Conservation (phyloP, 2,113 vertebrate species). For the Morone saxatilis region DNA sequence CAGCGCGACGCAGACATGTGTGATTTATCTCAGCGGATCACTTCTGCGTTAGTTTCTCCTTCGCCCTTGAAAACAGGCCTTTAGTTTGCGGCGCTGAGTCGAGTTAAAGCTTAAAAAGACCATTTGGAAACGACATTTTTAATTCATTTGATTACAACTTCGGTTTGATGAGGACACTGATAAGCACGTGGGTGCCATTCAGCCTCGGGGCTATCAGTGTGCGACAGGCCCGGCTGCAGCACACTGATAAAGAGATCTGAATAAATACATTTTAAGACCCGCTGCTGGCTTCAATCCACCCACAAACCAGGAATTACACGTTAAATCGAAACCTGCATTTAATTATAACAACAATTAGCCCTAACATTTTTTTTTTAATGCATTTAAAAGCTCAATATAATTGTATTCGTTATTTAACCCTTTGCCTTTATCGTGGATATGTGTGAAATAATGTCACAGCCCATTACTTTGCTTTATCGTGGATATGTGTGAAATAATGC, state of each 20-base stretch:
- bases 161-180: constrained; percentile 50
- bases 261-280: constrained; percentile 60
- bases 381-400: background rate
- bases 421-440: background rate
- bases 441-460: background rate
- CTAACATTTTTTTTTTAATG: background rate
- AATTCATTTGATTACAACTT: background rate
- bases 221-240: constrained; percentile 57
- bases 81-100: background rate
- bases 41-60: background rate
- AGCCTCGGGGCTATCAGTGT: constrained; percentile 60
- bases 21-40: background rate
- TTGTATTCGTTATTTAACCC: background rate
- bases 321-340: background rate
- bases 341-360: background rate
- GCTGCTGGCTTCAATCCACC: background rate
- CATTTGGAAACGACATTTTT: background rate
- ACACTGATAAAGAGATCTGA: constrained; percentile 78
- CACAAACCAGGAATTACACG: background rate
- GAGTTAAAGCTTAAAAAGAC: background rate
- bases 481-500: background rate
- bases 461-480: background rate
- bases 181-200: constrained; percentile 55
- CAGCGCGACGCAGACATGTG: background rate
- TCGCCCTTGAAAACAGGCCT: constrained; percentile 3